Conservation (phyloP, 2,888 invertebrate species). For the Pyrocoelia pectoralis region DNA sequence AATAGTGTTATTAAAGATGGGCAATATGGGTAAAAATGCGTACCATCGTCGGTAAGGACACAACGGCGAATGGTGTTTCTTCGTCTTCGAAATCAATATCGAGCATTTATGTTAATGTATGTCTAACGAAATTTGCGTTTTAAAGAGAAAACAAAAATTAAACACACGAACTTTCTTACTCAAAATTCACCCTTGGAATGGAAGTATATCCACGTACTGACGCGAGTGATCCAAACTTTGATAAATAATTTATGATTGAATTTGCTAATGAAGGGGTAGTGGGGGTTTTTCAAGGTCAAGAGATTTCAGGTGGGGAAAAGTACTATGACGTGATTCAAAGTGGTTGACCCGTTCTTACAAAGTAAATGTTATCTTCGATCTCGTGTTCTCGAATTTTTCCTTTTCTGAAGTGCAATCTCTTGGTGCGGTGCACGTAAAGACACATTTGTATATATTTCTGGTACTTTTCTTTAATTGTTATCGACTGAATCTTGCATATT, state of each 20-base stretch:
- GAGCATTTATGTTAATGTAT: conserved; percentile 48
- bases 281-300: conserved; percentile 49
- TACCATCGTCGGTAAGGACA: conserved; percentile 72
- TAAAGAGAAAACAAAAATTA: conserved; percentile 5
- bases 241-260: conserved; percentile 51
- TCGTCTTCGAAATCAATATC: conserved; percentile 63
- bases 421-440: conserved; percentile 27
- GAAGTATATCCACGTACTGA: conserved; percentile 32
- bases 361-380: conserved; percentile 22
- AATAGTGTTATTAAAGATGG: conserved; percentile 2
- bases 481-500: conserved; percentile 26
- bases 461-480: background rate
- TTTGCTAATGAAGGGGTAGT: conserved; percentile 51
- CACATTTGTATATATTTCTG: conserved; percentile 3
- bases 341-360: conserved; percentile 41
- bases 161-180: conserved; percentile 19
- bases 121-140: background rate
- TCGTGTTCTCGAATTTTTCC: conserved; percentile 15
- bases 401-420: background rate
- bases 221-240: conserved; percentile 47
- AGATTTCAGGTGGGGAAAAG: conserved; percentile 42
- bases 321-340: conserved; percentile 44
- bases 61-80: conserved; percentile 72
- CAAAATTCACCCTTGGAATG: conserved; percentile 34
- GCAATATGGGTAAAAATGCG: conserved; percentile 27